Percentiles rank a stretch among this genome's conserved stretches.
phyloP scores from a whole-genome alignment of 2,888 invertebrate species.

The Plagiodera versicolora region DNA sequence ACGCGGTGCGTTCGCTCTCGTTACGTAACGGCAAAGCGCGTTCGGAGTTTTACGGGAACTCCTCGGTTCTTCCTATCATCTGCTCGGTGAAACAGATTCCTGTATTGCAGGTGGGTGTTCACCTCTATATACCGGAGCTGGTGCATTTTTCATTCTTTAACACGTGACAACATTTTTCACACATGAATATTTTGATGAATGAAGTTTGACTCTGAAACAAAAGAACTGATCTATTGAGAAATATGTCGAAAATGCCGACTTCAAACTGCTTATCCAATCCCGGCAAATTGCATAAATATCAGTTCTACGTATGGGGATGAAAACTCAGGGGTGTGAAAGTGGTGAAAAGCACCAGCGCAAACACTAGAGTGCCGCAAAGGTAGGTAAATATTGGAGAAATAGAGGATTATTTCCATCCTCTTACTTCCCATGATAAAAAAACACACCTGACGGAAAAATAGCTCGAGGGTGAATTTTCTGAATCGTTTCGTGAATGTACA shows the following conservation, averaged over 20 bases:
- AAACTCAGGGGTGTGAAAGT: constrained; percentile 8
- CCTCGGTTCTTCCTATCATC: neutral
- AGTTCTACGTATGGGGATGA: constrained; percentile 15
- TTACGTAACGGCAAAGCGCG: constrained; percentile 46
- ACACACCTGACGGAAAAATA: constrained; percentile 32
- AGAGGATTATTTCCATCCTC: constrained; percentile 34
- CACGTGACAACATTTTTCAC: no score
- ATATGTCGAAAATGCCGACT: constrained; percentile 13
- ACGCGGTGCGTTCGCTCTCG: constrained; percentile 28
- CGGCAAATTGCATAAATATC: constrained; percentile 22
- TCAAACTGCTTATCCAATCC: constrained; percentile 30
- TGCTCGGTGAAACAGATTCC: neutral
- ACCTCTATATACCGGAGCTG: no score
- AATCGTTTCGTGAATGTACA: neutral
- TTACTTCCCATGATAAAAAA: constrained; percentile 31
- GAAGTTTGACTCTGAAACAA: no score
- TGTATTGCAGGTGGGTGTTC: no score
- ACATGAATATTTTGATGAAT: no score
- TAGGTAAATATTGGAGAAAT: constrained; percentile 35
- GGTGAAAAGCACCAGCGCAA: constrained; percentile 30
- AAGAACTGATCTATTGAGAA: constrained; percentile 14
- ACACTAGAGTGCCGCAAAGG: constrained; percentile 24
- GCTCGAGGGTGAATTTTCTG: constrained; percentile 22
- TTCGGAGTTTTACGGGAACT: neutral
- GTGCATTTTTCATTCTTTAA: no score